Evolutionary conservation across 2,888 invertebrate species (phyloP), one percentile per base, ranked within the genome.

Genomic region (Nezara viridula): DNA sequence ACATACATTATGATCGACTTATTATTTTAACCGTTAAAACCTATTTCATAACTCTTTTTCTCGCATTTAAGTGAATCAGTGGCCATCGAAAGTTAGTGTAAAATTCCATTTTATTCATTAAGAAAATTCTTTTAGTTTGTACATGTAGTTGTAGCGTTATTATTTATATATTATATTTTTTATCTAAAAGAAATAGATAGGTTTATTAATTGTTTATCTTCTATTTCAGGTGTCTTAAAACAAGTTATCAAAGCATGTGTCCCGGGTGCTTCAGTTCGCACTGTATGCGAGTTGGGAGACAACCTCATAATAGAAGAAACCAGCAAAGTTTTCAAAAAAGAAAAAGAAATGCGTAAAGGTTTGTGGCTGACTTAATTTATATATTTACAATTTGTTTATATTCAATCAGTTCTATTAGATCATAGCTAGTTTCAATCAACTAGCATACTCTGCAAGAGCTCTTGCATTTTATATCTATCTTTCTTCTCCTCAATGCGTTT

Each of bases 281-380:
- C 97, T 92, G 95, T 99, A 91, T 99, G 99, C 94, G 97, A 97
- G 93, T 96, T 95, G 93, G 99, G 99, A 86, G 99, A 99, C 93
- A 95, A 95, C 92, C 94, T 97, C 91, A 93, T 99, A 90, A 92
- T 95, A 86, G 98, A 99, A 91, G 98, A 98, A 94, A 98, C 99
- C 77, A 96, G 96, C 91, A 98, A 98, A 94, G 97, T 98, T 91
- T 99, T 98, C 94, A 99, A 99, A 94, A 99, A 98, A 92, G 98
- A 99, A 93, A 99, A 99, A 93, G 98, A 99, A 91, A 95, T 99
- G 92, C 98, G 98, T 93, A 99, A 99, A 94, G 99, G 98, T 94
- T 91, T 2, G 19, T 77, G 24, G 27, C 27, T 1, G 14, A 24
- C 2, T 60, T 32, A 16, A 60, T 32, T 60, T 27, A 60, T 55